These are phyloP conservation scores for Ricordea florida DNA, from an alignment of 92 coral and sea anemone species.

Conservation along the genomic window DNA sequence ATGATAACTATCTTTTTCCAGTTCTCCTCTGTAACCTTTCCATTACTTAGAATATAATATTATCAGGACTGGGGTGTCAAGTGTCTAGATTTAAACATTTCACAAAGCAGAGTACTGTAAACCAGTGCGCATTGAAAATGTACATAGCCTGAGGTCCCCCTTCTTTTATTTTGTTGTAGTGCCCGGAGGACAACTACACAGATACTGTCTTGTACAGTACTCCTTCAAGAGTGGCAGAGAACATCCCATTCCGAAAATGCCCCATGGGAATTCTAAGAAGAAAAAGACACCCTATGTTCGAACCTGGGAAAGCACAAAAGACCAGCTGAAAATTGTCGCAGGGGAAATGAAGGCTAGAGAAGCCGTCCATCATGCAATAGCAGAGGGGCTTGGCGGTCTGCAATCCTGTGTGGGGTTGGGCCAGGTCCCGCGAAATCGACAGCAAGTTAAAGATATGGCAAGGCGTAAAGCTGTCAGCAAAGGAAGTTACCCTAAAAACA, in stretches of 20 bases:
- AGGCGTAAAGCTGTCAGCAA: constrained; percentile 10
- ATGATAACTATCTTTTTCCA: constrained; percentile 12
- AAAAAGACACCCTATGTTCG: constrained; percentile 30
- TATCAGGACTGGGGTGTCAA: background rate
- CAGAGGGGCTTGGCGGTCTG: constrained; percentile 14
- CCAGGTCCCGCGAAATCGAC: constrained; percentile 63
- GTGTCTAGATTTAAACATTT: background rate
- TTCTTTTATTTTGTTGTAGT: constrained; percentile 25
- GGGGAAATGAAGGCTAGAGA: constrained; percentile 41
- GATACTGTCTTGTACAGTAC: constrained; percentile 63
- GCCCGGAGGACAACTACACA: constrained; percentile 35
- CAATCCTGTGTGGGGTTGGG: constrained; percentile 49
- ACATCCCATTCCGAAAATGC: constrained; percentile 34
- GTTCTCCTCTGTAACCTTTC: constrained; percentile 22
- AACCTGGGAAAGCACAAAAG: constrained; percentile 70
- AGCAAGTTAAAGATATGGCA: constrained; percentile 46
- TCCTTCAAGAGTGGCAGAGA: constrained; percentile 62
- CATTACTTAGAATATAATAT: constrained; percentile 5
- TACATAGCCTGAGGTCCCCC: constrained; percentile 3
- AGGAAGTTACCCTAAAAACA: constrained; percentile 9
- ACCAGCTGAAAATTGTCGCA: constrained; percentile 23
- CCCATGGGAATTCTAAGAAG: constrained; percentile 49
- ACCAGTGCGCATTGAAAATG: background rate
- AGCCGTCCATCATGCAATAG: constrained; percentile 27
- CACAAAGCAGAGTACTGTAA: constrained; percentile 9